Base-by-base conservation (phyloP, 2,797 vertebrate species). In the Paramormyrops hopkinsi region DNA sequence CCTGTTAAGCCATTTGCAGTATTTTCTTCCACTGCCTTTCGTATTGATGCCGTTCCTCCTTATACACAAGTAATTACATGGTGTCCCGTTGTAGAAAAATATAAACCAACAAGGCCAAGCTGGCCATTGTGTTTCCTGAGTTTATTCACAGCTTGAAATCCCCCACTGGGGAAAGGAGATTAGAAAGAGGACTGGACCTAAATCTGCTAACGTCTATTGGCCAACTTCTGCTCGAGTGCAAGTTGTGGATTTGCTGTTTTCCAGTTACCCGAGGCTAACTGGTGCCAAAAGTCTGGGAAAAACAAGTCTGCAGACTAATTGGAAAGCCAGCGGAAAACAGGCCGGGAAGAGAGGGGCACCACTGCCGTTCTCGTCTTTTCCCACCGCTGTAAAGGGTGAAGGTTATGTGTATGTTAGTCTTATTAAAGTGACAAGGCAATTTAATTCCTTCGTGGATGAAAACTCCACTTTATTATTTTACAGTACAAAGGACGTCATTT, bases 401-500 rank as follows among this genome's bases (percentile, higher is more conserved):
- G 96, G 96, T 95, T 97, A 95, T 96, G 95, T 96, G 95, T 96
- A 95, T 95, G 95, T 96, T 96, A 95, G 96, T 96, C 96, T 97
- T 97, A 97, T 97, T 97, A 96, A 96, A 97, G 96, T 97, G 96
- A 97, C 96, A 97, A 97, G 96, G 96, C 96, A 97, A 96, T 97
- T 97, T 96, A 96, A 96, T 96, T 95, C 95, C 94, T 97, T 97
- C 97, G 96, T 97, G 96, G 93, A 91, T 94, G 94, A 96, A 97
- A 96, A 97, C 97, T 97, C 96, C 97, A 96, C 96, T 96, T 96
- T 96, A 97, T 97, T 97, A 96, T 97, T 97, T 97, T 97, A 97
- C 96, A 97, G 97, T 96, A 94, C 96, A 94, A 97, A 96, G 96
- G 96, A 97, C 97, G 96, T 97, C 97, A 97, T 97, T 97, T 97